These are phyloP conservation scores for Drosophila prosaltans DNA, from an alignment of 1,140 invertebrate genomes.

Conservation along the genomic window DNA sequence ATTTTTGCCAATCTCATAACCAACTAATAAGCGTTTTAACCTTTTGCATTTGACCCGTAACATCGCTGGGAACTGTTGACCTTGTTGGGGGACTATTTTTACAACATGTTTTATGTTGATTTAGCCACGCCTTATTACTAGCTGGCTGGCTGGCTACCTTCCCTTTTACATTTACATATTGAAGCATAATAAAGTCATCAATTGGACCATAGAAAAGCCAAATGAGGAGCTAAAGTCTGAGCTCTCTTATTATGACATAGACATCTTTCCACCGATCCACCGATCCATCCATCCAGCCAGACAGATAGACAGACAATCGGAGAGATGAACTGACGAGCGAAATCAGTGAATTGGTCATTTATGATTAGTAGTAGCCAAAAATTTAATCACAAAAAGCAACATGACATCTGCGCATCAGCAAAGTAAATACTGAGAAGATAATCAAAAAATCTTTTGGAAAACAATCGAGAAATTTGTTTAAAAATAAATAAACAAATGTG, in stretches of 20 bases:
- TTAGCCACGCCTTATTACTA: constrained; percentile 35
- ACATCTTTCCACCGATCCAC: constrained; percentile 12
- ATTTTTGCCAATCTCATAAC: constrained; percentile 8
- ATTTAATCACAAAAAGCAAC: constrained; percentile 65
- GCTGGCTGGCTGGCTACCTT: constrained; percentile 12
- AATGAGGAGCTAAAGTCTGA: constrained; percentile 22
- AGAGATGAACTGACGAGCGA: not conserved
- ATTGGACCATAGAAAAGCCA: constrained; percentile 38
- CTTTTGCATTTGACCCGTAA: constrained; percentile 12
- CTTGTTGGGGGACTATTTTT: constrained; percentile 22
- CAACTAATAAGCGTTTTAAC: constrained; percentile 16
- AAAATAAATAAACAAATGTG: constrained; percentile 54
- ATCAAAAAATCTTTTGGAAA: constrained; percentile 31
- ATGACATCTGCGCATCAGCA: constrained; percentile 36
- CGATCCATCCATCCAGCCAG: constrained; percentile 2
- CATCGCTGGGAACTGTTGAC: constrained; percentile 34
- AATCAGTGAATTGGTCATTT: constrained; percentile 45
- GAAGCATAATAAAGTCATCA: constrained; percentile 61
- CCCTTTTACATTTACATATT: constrained; percentile 37
- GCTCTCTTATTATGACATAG: constrained; percentile 59
- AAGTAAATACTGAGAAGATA: constrained; percentile 10
- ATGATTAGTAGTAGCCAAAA: constrained; percentile 65
- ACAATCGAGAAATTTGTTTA: constrained; percentile 72
- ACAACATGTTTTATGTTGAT: constrained; percentile 32
- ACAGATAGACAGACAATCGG: not conserved